Conservation (phyloP, 1,140 invertebrate genomes). For the Microplitis demolitor region DNA sequence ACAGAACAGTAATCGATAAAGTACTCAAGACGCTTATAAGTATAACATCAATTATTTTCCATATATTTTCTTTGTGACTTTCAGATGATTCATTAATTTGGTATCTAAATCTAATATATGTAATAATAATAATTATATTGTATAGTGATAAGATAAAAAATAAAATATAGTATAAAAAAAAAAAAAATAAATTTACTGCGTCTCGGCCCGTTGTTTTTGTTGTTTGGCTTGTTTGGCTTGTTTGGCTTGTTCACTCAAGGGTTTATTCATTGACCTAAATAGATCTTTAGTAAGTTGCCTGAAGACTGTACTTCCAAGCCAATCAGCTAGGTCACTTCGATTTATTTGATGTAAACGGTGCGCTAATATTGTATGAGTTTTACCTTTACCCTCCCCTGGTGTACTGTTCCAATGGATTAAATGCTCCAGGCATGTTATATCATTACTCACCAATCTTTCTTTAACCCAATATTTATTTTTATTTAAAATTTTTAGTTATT, state of each 20-base stretch:
- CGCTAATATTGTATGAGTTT: slow-evolving; percentile 62
- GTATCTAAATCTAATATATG: too few relatives aligned
- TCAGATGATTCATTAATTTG: too few relatives aligned
- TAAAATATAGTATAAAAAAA: neutral
- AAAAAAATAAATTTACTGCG: slow-evolving; percentile 25
- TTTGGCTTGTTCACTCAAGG: slow-evolving; percentile 38
- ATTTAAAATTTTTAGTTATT: too few relatives aligned
- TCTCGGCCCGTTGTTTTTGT: slow-evolving; percentile 36
- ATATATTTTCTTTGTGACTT: too few relatives aligned
- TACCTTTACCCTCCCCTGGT: slow-evolving; percentile 59
- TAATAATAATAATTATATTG: too few relatives aligned
- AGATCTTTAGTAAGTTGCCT: slow-evolving; percentile 64
- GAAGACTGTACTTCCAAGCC: slow-evolving; percentile 66
- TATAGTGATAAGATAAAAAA: too few relatives aligned
- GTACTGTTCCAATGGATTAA: slow-evolving; percentile 65
- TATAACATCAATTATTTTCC: too few relatives aligned
- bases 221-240: neutral
- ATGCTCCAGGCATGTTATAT: slow-evolving; percentile 62
- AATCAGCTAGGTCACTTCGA: slow-evolving; percentile 64
- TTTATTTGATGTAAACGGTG: slow-evolving; percentile 65
- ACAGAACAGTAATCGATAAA: neutral
- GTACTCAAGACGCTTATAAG: neutral
- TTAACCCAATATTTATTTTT: neutral
- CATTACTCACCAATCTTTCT: slow-evolving; percentile 59
- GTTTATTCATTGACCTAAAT: slow-evolving; percentile 52